Evolutionary conservation across 2,888 invertebrate genomes (phyloP), one percentile per base, ranked within the genome.

Genomic region (Lucinisca nassula): DNA sequence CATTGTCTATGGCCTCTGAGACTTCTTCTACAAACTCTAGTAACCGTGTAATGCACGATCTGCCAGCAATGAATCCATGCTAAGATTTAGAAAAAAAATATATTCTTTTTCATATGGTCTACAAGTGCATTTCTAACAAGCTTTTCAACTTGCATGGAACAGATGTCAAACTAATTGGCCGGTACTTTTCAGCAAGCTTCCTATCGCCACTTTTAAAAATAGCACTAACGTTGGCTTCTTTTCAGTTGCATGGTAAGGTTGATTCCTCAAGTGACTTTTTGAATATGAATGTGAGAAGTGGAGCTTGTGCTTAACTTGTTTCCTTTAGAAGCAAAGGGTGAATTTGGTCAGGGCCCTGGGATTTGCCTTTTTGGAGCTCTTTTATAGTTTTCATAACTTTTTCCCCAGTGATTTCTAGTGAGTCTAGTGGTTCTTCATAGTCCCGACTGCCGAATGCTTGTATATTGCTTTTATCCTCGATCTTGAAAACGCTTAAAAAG

Each of bases 131-230:
- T 45, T 32, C 72, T 49, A 6, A 85, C 38, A n/a, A 81, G 38
- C n/a, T 72, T 70, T 27, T 81, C 85, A 80, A n/a, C 40, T 49
- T 80, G 72, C 85, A 80, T 6, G 37, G 40, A 8, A 80, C 67
- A 17, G 80, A 79, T 30, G 80, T 85, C 8, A 85, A 35, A 4
- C 75, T 75, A 12, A 85, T 85, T 32, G 85, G 85, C 24, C 81
- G 40, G 67, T 81, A 81, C 17, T 81, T 81, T 37, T 32, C 76
- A 17, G 61, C 8, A 10, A 70, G 45, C 10, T 49, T 49, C 38
- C 72, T 70, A 17, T 40, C 30, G 2, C 76, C 70, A 30, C 37
- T 58, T 21, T 77, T 81, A 32, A 35, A 30, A 2, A 84, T 84
- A 17, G 80, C 55, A 27, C 38, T 70, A 6, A 84, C 76, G 17